A percentile compares a stretch with the other conserved stretches of the same genome.
phyloP scores from a whole-genome alignment of 2,113 vertebrate genomes.

The Oreotragus oreotragus region DNA sequence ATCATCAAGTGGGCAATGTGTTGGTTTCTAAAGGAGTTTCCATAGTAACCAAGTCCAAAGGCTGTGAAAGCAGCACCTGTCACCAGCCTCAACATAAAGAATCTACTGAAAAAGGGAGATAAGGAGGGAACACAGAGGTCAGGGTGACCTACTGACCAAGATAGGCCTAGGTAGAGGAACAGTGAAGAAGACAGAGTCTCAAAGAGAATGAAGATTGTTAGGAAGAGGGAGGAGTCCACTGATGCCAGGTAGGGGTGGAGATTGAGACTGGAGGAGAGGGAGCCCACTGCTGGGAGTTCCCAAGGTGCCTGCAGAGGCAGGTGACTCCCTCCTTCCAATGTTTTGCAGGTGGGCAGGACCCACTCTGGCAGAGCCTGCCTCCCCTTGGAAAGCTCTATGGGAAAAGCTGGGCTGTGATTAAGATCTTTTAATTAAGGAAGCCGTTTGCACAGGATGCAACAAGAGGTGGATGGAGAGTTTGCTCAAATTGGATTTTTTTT shows the following conservation, averaged over 20 bases:
- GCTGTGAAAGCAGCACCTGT: neutral
- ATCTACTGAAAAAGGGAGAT: neutral
- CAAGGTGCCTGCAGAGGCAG: neutral
- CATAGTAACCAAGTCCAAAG: neutral
- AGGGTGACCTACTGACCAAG: neutral
- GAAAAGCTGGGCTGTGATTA: conserved; percentile 75
- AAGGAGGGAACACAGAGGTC: neutral
- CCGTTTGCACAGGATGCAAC: conserved; percentile 63
- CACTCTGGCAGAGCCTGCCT: neutral
- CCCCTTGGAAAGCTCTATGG: conserved; percentile 50
- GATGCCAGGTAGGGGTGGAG: neutral
- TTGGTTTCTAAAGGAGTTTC: neutral
- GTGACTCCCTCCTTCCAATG: neutral
- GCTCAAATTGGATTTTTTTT: conserved; percentile 67
- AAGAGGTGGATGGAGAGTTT: conserved; percentile 72
- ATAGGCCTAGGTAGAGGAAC: neutral
- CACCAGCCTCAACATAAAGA: neutral
- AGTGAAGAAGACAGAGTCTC: neutral
- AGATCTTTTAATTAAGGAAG: conserved; percentile 81
- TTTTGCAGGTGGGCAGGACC: neutral
- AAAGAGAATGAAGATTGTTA: too few relatives aligned
- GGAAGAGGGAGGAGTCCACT: neutral
- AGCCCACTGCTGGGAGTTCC: neutral
- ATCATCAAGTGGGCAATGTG: neutral
- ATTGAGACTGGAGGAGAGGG: neutral